A percentile compares a stretch with the other conserved stretches of the same genome.
phyloP scores from a whole-genome alignment of 2,888 invertebrate genomes.

The Lapara coniferarum region DNA sequence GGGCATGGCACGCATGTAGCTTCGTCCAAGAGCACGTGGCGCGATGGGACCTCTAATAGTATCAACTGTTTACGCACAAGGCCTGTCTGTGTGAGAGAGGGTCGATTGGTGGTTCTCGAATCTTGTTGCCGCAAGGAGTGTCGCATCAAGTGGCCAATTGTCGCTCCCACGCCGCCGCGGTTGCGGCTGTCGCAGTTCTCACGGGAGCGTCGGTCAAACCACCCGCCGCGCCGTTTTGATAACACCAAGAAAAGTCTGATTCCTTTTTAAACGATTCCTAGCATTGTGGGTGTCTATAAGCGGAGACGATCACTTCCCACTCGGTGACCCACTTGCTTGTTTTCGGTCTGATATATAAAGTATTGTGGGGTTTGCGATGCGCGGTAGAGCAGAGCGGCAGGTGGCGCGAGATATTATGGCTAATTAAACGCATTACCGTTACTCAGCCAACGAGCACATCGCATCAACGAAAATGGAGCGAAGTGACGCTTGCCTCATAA shows the following conservation, averaged over 20 bases:
- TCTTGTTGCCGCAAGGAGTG: slow-evolving; percentile 20
- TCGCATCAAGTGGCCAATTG: slow-evolving; percentile 48
- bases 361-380: background rate
- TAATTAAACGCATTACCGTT: slow-evolving; percentile 28
- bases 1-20: no score
- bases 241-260: no score
- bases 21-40: no score
- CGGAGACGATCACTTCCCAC: background rate
- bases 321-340: background rate
- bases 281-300: background rate
- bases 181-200: slow-evolving; percentile 12
- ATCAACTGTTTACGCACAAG: background rate
- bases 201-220: no score
- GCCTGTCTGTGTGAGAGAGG: slow-evolving; percentile 24
- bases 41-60: no score
- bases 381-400: background rate
- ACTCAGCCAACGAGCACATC: slow-evolving; percentile 32
- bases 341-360: background rate
- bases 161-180: slow-evolving; percentile 45
- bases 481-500: slow-evolving; percentile 2
- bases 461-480: background rate
- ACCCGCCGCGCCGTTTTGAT: no score
- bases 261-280: background rate
- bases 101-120: slow-evolving; percentile 25
- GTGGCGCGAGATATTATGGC: background rate